phyloP scores from a whole-genome alignment of 2,888 invertebrate species.

The Phaonia tiefii region DNA sequence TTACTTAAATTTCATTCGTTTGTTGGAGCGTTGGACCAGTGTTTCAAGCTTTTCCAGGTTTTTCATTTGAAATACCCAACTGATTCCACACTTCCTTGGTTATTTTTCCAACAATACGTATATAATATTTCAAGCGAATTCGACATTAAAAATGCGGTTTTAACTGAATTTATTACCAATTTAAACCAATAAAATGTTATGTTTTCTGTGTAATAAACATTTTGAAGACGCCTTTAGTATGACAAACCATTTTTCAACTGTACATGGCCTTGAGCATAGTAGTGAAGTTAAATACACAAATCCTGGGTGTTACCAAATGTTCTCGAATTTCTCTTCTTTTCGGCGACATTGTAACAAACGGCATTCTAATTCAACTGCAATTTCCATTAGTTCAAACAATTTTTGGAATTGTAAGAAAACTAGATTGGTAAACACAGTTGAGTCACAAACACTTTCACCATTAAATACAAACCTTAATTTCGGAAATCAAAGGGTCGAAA shows the following conservation, averaged over 20 bases:
- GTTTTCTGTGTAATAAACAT: neutral
- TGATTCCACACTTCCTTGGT: conserved; percentile 16
- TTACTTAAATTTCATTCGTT: conserved; percentile 8
- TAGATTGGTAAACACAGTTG: no score
- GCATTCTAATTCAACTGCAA: neutral
- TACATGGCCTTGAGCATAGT: conserved; percentile 6
- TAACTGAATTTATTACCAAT: no score
- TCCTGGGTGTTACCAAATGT: no score
- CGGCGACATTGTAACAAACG: conserved; percentile 3
- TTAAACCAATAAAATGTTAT: conserved; percentile 2
- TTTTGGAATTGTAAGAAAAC: no score
- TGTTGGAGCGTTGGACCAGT: neutral
- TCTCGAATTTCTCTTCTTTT: conserved; percentile 4
- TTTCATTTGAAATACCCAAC: conserved; percentile 6
- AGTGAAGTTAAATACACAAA: neutral
- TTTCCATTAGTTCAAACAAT: no score
- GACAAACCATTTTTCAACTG: neutral
- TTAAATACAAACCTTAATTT: neutral
- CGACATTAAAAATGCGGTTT: neutral
- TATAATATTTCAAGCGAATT: neutral
- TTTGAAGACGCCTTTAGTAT: no score
- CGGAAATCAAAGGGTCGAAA: neutral
- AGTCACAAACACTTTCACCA: neutral
- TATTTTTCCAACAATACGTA: neutral
- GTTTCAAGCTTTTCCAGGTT: no score